Evolutionary conservation across 2,888 invertebrate species (phyloP).

Genomic region (Apotomis turbidana): DNA sequence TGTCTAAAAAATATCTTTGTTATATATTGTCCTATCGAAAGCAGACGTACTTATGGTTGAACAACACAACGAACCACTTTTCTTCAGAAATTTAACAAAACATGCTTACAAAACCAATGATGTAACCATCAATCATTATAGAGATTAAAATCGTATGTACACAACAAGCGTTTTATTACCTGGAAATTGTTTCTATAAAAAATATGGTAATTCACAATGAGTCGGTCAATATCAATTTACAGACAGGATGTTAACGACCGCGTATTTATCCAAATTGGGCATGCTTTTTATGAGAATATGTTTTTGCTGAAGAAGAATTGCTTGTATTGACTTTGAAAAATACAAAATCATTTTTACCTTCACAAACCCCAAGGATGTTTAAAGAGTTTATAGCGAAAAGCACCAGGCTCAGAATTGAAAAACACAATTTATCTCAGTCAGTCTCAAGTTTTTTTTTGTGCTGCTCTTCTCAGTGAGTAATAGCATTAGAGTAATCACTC

Average conservation of each 20-base stretch:
- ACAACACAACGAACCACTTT: background rate
- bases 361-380: too few relatives aligned
- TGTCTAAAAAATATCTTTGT: background rate
- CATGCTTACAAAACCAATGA: background rate
- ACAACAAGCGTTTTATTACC: constrained; percentile 19
- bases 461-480: too few relatives aligned
- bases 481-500: too few relatives aligned
- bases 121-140: constrained; percentile 6
- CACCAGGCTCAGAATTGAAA: too few relatives aligned
- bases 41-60: background rate
- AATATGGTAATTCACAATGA: constrained; percentile 21
- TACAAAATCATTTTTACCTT: background rate
- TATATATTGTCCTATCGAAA: background rate
- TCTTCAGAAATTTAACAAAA: background rate
- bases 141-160: constrained; percentile 3
- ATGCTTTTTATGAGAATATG: constrained; percentile 20
- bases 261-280: constrained; percentile 19
- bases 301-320: constrained; percentile 12
- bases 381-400: too few relatives aligned
- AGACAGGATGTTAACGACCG: constrained; percentile 29
- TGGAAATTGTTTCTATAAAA: constrained; percentile 23
- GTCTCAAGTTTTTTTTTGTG: too few relatives aligned
- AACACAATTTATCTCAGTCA: too few relatives aligned
- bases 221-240: constrained; percentile 1
- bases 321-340: constrained; percentile 5